Base-by-base conservation (phyloP, 2,797 vertebrate genomes). In the Xenentodon cancila region DNA sequence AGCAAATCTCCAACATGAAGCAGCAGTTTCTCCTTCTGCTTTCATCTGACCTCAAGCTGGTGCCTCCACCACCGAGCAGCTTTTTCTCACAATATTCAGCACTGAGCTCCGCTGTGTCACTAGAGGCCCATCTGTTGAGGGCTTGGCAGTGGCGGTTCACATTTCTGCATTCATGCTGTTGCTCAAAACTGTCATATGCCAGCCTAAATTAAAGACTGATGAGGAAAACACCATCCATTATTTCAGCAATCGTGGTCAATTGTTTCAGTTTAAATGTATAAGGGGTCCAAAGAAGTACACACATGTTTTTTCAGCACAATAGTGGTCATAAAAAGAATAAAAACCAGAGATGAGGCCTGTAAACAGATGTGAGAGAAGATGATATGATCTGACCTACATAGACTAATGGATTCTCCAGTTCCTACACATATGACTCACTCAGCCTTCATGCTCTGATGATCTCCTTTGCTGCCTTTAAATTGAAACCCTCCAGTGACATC, bases 61-160 rank as follows among this genome's bases (percentile, higher is more conserved):
- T 65, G 70, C 56, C 64, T 71, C 59, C 72, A 75, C 64, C 59
- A 71, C 63, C 22, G 71, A 76, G 71, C 74, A 25, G 60, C 60
- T 79, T 73, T 57, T 63, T 58, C 77, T 60, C 74, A 73, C 82
- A 63, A 7, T 63, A 71, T 67, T 45, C 59, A 72, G 79, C 72
- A 62, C 68, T 51, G 27, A 53, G 52, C 72, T 44, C 11, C 67
- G 7, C 59, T 37, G 27, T 62, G 58, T 56, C 69, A 68, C 83
- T 67, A 57, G 71, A 17, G 65, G 79, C 69, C 79, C 84, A 82
- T 88, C 84, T 85, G 83, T 78, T 65, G 47, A 83, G 58, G 64
- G 75, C 64, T 78, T 86, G 88, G 77, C 86, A 72, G 40, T 50
- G 63, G 71, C 69, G 27, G 7, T 70, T 68, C 66, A 63, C 72